Percentiles rank a stretch among this genome's conserved stretches.
Evolutionary conservation across 2,797 vertebrate species (phyloP).

Genomic region (Coccyzus lansbergi): DNA sequence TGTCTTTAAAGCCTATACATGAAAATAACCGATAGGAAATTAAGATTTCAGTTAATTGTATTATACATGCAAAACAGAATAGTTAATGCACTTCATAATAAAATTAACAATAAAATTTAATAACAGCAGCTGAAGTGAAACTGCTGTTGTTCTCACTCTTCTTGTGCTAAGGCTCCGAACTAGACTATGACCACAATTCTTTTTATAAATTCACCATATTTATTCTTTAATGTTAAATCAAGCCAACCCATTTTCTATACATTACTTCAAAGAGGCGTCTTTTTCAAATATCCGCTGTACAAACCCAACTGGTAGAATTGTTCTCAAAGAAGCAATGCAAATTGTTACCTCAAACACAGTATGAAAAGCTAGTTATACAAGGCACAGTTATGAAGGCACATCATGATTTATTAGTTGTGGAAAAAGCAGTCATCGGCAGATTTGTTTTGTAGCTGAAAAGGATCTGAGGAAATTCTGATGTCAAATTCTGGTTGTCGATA

Average conservation of each 20-base stretch:
- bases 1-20: neutral
- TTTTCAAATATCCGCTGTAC: neutral
- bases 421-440: neutral
- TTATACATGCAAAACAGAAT: neutral
- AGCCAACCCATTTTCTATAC: neutral
- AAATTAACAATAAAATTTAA: neutral
- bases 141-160: neutral
- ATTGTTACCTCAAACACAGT: fast-evolving
- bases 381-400: neutral
- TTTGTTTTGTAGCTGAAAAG: neutral
- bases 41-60: neutral
- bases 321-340: neutral
- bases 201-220: neutral
- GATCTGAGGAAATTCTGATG: neutral
- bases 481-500: neutral
- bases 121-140: slow-evolving; percentile 14
- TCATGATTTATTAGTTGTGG: neutral
- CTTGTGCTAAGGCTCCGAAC: neutral
- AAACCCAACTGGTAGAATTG: neutral
- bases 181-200: neutral
- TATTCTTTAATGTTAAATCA: neutral
- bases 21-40: slow-evolving; percentile 15
- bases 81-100: neutral
- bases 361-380: neutral
- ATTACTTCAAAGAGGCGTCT: neutral